Conservation (phyloP, 2,113 vertebrate species). For the Pipa parva region DNA sequence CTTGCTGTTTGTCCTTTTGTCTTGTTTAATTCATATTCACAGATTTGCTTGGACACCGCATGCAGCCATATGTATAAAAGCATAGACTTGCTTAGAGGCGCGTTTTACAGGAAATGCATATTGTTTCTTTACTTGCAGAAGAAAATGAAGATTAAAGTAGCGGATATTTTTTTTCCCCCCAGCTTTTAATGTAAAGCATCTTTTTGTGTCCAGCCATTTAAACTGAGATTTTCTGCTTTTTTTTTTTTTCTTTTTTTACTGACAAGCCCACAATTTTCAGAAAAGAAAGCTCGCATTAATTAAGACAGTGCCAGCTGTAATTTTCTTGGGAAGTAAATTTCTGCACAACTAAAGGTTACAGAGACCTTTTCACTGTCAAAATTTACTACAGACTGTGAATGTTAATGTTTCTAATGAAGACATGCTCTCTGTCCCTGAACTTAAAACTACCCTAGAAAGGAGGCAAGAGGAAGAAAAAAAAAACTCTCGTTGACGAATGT, state of each 20-base stretch:
- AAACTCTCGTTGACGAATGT: conserved; percentile 80
- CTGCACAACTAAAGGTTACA: conserved; percentile 99
- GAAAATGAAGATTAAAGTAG: conserved; percentile 74
- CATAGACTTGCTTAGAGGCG: too few relatives aligned
- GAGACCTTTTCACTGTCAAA: conserved; percentile 99
- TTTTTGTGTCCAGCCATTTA: conserved; percentile 77
- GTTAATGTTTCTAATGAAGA: conserved; percentile 99
- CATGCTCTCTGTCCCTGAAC: conserved; percentile 99
- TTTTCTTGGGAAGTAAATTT: conserved; percentile 99
- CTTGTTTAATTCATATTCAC: too few relatives aligned
- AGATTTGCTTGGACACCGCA: too few relatives aligned
- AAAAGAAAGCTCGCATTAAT: conserved; percentile 99
- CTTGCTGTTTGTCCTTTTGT: too few relatives aligned
- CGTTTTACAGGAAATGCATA: too few relatives aligned
- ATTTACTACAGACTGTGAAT: conserved; percentile 99
- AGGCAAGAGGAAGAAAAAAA: conserved; percentile 63
- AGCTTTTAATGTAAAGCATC: conserved; percentile 69
- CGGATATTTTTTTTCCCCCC: conserved; percentile 67
- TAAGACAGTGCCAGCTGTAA: conserved; percentile 99
- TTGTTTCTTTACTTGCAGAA: conserved; percentile 45
- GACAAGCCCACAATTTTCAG: conserved; percentile 98
- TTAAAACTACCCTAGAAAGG: conserved; percentile 94
- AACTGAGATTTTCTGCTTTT: conserved; percentile 66
- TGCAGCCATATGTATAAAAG: too few relatives aligned
- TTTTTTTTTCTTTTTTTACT: conserved; percentile 80